These are phyloP conservation scores for Spinus pinus DNA, from an alignment of 2,797 vertebrate genomes.

Conservation along the genomic window DNA sequence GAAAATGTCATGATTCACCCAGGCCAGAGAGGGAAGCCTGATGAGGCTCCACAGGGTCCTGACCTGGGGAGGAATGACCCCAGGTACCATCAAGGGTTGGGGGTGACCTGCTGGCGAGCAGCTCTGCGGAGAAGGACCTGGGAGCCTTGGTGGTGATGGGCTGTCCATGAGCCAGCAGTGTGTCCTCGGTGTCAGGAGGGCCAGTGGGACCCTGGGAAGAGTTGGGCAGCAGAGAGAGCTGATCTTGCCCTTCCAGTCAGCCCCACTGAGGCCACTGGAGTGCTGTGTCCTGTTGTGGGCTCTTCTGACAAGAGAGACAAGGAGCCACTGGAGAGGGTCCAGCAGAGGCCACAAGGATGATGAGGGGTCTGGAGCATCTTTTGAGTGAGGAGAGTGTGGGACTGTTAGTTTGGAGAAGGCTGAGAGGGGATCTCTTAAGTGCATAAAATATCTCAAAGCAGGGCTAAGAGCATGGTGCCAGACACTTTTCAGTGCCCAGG, in stretches of 20 bases:
- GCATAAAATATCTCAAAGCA: not conserved
- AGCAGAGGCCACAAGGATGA: not conserved
- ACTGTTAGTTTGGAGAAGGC: not conserved
- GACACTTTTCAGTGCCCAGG: not conserved
- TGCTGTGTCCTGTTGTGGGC: not conserved
- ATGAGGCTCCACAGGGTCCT: not conserved
- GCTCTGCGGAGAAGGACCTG: accelerated
- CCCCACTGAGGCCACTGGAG: not conserved
- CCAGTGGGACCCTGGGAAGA: not conserved
- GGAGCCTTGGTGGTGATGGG: not conserved
- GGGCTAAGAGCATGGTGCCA: not conserved
- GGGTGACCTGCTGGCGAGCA: not conserved
- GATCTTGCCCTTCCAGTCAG: not conserved
- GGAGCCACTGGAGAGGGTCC: not conserved
- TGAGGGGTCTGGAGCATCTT: not conserved
- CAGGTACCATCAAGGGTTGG: not conserved
- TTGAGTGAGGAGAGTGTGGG: not conserved
- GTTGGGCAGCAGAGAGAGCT: not conserved
- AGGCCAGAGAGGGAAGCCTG: not conserved
- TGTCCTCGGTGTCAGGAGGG: not conserved
- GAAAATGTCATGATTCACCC: not conserved
- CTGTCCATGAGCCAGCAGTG: not conserved
- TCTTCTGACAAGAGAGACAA: not conserved
- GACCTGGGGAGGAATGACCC: not conserved
- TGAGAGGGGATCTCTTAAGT: not conserved